A percentile compares a stretch with the other conserved stretches of the same genome.
phyloP scores from a whole-genome alignment of 2,113 vertebrate species.

The Mohoua ochrocephala region DNA sequence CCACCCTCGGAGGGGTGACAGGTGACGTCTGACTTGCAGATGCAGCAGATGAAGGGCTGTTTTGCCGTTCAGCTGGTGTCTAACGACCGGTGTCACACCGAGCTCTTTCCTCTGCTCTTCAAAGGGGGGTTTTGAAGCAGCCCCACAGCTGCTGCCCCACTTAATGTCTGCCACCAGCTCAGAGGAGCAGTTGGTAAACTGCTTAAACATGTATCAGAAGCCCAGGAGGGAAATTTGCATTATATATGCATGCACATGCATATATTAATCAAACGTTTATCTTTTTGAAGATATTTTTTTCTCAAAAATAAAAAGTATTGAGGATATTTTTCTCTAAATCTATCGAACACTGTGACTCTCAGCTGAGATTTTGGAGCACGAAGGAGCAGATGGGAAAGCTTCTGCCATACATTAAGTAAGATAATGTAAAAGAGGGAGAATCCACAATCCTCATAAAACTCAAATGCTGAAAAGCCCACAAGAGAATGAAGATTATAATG shows the following conservation, averaged over 20 bases:
- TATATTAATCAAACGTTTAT: neutral
- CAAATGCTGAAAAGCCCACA: neutral
- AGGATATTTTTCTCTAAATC: neutral
- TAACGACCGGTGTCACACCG: accelerated
- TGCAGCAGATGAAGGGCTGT: neutral
- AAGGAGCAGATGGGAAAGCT: neutral
- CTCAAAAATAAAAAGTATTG: neutral
- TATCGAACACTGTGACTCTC: neutral
- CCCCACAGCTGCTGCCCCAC: neutral
- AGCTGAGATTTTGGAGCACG: neutral
- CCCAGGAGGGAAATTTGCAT: neutral
- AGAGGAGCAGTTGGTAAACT: neutral
- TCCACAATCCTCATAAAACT: neutral
- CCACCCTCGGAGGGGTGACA: neutral
- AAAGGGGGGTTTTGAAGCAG: neutral
- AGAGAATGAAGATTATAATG: neutral
- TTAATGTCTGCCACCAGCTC: neutral
- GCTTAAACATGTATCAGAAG: neutral
- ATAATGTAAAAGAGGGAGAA: neutral
- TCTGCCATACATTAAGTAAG: neutral
- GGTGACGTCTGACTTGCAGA: neutral
- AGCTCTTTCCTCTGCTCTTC: neutral
- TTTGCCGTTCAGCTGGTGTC: neutral
- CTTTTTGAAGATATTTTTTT: neutral
- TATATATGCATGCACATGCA: no score